Evolutionary conservation across 1,140 invertebrate genomes (phyloP).

Genomic region (Drosophila orosa): DNA sequence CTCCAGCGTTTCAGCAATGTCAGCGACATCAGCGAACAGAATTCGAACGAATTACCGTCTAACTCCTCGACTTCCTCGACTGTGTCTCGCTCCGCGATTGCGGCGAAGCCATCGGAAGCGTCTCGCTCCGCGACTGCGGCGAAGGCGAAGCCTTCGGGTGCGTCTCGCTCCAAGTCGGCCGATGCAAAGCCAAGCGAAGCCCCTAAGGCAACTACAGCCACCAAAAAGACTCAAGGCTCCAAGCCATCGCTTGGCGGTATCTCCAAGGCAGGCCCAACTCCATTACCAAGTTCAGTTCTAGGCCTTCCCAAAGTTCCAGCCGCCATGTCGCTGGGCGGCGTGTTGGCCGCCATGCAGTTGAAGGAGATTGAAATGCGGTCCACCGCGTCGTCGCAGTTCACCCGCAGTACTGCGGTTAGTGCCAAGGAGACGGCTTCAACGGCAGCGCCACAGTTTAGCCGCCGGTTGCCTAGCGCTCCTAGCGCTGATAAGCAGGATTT

Average conservation of each 20-base stretch:
- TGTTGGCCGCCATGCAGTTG: neutral
- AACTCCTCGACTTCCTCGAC: no score
- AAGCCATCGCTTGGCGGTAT: neutral
- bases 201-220: neutral
- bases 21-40: constrained; percentile 9
- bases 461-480: neutral
- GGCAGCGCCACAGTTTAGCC: neutral
- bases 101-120: neutral
- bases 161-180: neutral
- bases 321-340: neutral
- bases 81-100: neutral
- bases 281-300: neutral
- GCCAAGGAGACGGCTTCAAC: neutral
- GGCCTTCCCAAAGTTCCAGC: neutral
- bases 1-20: neutral
- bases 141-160: no score
- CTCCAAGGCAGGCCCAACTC: neutral
- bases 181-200: neutral
- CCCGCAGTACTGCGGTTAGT: neutral
- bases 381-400: neutral
- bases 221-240: neutral
- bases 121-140: no score
- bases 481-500: neutral
- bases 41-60: neutral
- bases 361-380: neutral